Base-by-base conservation (phyloP, 1,140 invertebrate genomes). In the Bombus sylvicola region DNA sequence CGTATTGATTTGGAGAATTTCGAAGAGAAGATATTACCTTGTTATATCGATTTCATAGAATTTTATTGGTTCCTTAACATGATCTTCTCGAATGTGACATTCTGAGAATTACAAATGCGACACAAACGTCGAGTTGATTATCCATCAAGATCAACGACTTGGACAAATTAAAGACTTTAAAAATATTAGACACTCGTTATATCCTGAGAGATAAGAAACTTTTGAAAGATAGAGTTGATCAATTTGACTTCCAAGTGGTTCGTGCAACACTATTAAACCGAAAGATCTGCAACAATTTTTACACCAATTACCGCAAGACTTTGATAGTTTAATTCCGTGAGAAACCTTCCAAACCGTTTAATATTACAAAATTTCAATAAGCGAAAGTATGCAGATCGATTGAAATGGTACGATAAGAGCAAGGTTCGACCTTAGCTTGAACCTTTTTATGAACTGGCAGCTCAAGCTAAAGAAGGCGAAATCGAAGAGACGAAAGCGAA, bases 361-460 rank as follows among this genome's bases (percentile, higher is more conserved):
- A 74, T 25, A 53, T 34, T 34, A 25, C 22, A 8, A 25, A 34
- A 66, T 43, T 66, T 43, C 2, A 43, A 78, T 22, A n/a, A 4
- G 22, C 59, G 59, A 18, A 53, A 22, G 47, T 22, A 53, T 18
- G 47, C 1, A 62, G 10, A n/a, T 62, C 59, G 12, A 4, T 13
- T n/a, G 28, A n/a, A 62, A 62, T 0, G 59, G 28, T 62, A 13
- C 28, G 5, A 13, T 62, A n/a, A 62, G 22, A 18, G 5, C 22
- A 62, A 3, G n/a, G 34, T 18, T 10, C 10, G 15, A 6, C 37
- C 8, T 59, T 37, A 2, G 28, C 1, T 62, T 25, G 8, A 64
- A 78, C 37, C 64, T 64, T 64, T 41, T 64, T 18, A 78, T 78
- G 41, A 78, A 31, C 41, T 79, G 47, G 43, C 10, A 10, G 22